Conservation (phyloP, 2,797 vertebrate genomes). For the Miichthys miiuy region DNA sequence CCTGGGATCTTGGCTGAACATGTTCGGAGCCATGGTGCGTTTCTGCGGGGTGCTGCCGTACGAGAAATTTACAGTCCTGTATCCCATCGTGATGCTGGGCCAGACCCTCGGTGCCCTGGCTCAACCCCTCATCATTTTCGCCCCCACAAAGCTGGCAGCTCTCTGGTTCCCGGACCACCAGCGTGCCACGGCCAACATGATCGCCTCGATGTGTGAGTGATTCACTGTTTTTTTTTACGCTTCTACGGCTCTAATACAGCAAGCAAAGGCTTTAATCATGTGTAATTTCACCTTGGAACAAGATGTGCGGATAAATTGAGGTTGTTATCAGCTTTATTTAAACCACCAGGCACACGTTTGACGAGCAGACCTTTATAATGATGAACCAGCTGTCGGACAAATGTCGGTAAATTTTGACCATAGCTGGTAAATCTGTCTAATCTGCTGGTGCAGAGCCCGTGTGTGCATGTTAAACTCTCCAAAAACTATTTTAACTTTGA, state of each 20-base stretch:
- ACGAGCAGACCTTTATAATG: neutral
- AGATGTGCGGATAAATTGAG: neutral
- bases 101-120: constrained; percentile 91
- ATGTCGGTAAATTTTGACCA: neutral
- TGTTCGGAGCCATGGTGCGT: constrained; percentile 87
- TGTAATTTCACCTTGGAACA: neutral
- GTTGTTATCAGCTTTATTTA: neutral
- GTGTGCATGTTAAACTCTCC: too few relatives aligned
- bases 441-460: neutral
- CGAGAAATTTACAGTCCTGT: neutral
- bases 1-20: constrained; percentile 92
- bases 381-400: neutral
- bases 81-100: constrained; percentile 86
- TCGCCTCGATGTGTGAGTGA: constrained; percentile 94
- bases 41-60: constrained; percentile 63
- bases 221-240: neutral
- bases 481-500: neutral
- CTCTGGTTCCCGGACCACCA: constrained; percentile 96
- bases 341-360: neutral
- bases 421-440: neutral
- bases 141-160: constrained; percentile 94
- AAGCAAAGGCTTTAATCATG: too few relatives aligned
- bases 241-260: too few relatives aligned
- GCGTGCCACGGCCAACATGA: constrained; percentile 93
- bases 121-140: constrained; percentile 93